Conservation (phyloP, 2,888 invertebrate genomes). For the Acanthacorydalis orientalis region DNA sequence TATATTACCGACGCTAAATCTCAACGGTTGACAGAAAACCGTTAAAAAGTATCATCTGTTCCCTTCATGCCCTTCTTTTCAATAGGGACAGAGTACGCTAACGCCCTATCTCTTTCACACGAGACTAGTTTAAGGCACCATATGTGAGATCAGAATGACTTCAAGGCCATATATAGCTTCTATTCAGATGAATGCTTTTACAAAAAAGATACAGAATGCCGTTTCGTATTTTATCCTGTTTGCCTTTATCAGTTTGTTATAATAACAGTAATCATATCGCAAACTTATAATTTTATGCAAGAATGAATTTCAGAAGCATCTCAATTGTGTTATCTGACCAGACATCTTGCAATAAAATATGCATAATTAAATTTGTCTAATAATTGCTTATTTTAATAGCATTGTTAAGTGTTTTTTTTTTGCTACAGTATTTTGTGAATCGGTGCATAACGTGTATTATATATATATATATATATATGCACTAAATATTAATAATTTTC, state of each 20-base stretch:
- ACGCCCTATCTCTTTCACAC: neutral
- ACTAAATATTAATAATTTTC: too few species aligned
- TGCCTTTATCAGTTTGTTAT: too few species aligned
- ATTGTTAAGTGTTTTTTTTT: neutral
- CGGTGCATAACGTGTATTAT: too few species aligned
- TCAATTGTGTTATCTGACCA: conserved; percentile 1
- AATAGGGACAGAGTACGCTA: neutral
- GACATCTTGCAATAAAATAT: conserved; percentile 5
- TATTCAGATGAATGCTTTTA: too few species aligned
- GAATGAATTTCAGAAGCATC: conserved; percentile 2
- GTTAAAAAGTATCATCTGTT: too few species aligned
- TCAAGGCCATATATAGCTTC: neutral
- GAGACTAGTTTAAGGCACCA: neutral
- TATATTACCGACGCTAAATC: too few species aligned
- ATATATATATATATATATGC: too few species aligned
- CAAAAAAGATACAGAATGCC: too few species aligned
- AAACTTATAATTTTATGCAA: neutral
- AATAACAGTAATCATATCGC: too few species aligned
- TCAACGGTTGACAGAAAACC: too few species aligned
- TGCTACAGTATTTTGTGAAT: conserved; percentile 1
- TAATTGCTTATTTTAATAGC: neutral
- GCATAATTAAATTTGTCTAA: neutral
- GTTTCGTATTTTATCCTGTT: too few species aligned
- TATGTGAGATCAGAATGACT: neutral
- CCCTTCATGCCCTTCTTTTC: too few species aligned